These are phyloP conservation scores for Datnioides undecimradiatus DNA, from an alignment of 2,113 vertebrate genomes.

Conservation along the genomic window DNA sequence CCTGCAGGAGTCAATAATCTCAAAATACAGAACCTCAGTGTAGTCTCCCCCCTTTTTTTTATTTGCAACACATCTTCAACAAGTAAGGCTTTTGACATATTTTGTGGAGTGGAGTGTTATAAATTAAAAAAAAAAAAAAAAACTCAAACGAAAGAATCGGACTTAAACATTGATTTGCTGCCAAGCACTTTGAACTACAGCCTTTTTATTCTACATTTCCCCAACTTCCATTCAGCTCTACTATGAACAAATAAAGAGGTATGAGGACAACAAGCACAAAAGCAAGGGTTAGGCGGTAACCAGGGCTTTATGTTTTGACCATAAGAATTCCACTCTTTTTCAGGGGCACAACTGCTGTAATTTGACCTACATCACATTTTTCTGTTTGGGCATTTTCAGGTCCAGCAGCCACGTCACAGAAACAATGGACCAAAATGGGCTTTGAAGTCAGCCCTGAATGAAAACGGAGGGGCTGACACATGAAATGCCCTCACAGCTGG, in stretches of 20 bases:
- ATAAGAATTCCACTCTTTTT: conserved; percentile 89
- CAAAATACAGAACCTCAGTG: conserved; percentile 24
- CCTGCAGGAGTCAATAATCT: conserved; percentile 26
- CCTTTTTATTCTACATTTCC: conserved; percentile 39
- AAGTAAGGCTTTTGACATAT: conserved; percentile 42
- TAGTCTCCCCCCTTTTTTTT: conserved; percentile 24
- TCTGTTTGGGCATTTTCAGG: conserved; percentile 95
- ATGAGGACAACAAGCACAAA: conserved; percentile 53
- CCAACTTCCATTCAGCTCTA: conserved; percentile 39
- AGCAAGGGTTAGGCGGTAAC: conserved; percentile 83
- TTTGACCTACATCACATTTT: conserved; percentile 96
- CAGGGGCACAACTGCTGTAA: conserved; percentile 87
- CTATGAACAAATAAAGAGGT: conserved; percentile 56
- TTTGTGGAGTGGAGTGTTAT: conserved; percentile 33
- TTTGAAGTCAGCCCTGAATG: conserved; percentile 94
- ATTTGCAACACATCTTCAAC: conserved; percentile 44
- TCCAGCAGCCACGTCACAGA: conserved; percentile 91
- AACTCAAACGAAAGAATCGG: conserved; percentile 40
- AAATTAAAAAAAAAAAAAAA: conserved; percentile 5
- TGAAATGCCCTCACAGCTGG: conserved; percentile 87
- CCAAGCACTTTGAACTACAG: conserved; percentile 23
- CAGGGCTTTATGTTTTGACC: conserved; percentile 87
- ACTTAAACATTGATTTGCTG: conserved; percentile 50
- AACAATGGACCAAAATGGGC: conserved; percentile 92
- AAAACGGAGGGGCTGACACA: conserved; percentile 88